Percentiles rank a stretch among this genome's conserved stretches.
Conservation (phyloP, 2,113 vertebrate genomes). For the Ardeotis arabs region DNA sequence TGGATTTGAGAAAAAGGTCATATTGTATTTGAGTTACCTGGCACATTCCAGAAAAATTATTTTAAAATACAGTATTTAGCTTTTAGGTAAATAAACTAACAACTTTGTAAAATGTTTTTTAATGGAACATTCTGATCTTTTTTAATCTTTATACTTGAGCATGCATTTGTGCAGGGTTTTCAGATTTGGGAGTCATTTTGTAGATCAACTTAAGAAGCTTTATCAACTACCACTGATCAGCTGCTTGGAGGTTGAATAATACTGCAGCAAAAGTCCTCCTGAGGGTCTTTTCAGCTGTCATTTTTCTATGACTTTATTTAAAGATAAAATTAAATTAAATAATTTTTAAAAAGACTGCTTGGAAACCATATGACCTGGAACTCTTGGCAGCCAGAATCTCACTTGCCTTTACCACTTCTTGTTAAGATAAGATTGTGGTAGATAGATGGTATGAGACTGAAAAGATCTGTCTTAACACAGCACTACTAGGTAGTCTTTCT, state of each 20-base stretch:
- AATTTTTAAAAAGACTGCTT: background rate
- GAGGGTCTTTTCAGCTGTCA: background rate
- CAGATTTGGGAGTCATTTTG: background rate
- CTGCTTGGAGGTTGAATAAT: background rate
- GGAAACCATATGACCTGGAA: background rate
- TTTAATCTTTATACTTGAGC: background rate
- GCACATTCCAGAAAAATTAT: background rate
- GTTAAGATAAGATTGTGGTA: background rate
- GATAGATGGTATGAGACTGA: background rate
- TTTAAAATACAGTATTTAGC: background rate
- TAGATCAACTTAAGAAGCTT: background rate
- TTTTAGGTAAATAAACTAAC: background rate
- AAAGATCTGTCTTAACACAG: background rate
- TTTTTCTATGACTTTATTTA: background rate
- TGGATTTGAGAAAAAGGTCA: background rate
- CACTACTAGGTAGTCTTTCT: background rate
- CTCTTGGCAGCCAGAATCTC: background rate
- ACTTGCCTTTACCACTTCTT: background rate
- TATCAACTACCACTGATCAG: background rate
- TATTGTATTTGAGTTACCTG: background rate
- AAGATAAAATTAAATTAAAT: background rate
- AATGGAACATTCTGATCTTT: background rate
- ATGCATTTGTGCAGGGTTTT: background rate
- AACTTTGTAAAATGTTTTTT: background rate
- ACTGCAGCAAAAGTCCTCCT: background rate